Base-by-base conservation (phyloP, 2,888 invertebrate species). In the Lepetodrilus schrolli region DNA sequence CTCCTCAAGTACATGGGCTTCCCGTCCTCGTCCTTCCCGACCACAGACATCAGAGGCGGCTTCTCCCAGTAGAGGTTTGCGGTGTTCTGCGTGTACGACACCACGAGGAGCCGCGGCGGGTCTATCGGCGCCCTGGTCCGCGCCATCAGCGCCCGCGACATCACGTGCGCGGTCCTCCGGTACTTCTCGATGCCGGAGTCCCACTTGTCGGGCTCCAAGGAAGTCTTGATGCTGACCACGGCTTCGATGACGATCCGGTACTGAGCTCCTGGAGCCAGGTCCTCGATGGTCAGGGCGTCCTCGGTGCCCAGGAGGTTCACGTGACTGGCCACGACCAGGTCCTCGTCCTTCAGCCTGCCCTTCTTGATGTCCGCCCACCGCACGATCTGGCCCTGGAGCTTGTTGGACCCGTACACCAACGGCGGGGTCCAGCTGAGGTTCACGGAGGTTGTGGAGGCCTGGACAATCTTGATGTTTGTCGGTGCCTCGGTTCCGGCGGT, bases 61-160 rank as follows among this genome's bases (percentile, higher is more conserved):
- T 89, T 89, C 78, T 91, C 89, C 91, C 91, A 91, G 81, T 87
- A 89, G 30, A 91, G 79, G 66, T 88, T 83, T 36, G 89, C 87
- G 17, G 88, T 86, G 49, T 81, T 85, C 71, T 85, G 83, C 23
- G 88, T 87, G 78, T 87, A 90, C 17, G 87, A 86, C 8, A 87
- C 85, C 13, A 91, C 73, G 26, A 86, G 76, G 4, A 89, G 79
- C n/a, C 78, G 76, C 0, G 90, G 90, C 0, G 88, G 87, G 70
- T 89, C 88, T 23, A 88, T 88, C 1, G 90, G 90, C 4, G 89
- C 90, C 4, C 89, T 77, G 0, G 90, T 89, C 65, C 90, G 79
- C 10, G 88, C 87, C 69, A 86, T 81, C 73, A 91, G 71, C 2
- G 89, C 86, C 34, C 86, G 83, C 0, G 87, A 88, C 83, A 86